Base-by-base conservation (phyloP, 2,113 vertebrate genomes). In the Tamias sibiricus region DNA sequence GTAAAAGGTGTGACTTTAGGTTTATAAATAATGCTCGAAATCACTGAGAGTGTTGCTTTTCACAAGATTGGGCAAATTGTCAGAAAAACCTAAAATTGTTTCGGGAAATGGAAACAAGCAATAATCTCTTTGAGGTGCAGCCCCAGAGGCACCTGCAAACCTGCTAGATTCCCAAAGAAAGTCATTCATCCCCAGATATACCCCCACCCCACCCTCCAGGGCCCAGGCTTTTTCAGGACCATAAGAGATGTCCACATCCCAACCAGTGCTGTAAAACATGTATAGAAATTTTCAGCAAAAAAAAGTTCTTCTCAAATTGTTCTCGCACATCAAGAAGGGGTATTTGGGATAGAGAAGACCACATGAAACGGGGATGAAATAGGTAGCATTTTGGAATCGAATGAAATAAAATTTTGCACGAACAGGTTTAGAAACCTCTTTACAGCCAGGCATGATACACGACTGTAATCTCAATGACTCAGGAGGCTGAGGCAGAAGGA, bases 21-120 rank as follows among this genome's bases (percentile, higher is more conserved):
- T 93, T 96, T 97, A 97, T 96, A 97, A 97, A 96, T 95, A 96
- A 94, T 69, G 92, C 84, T 95, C 30, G 40, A 77, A 92, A 93
- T 80, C 69, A 42, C 66, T 28, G 57, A 54, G 76, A 81, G 80
- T 95, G 96, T 95, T 97, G 95, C 90, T 97, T 94, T 96, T 97
- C 96, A 87, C 96, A 97, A 81, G 93, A 66, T 22, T 69, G 82
- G 80, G 49, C 80, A 80, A 94, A 76, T 54, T 44, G 84, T 71
- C 62, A 74, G 91, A 91, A 83, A 90, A 91, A 87, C 37, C 84
- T 54, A 64, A 6, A 37, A 79, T 81, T 97, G 97, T 94, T 96
- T 88, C 75, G 37, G 87, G 87, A 91, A 93, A 57, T 0, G 80
- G 83, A 77, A 97, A 94, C 81, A 93, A 87, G 57, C 24, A 87